Evolutionary conservation across 2,797 vertebrate species (phyloP).

Genomic region (Atherinosoma microstoma): DNA sequence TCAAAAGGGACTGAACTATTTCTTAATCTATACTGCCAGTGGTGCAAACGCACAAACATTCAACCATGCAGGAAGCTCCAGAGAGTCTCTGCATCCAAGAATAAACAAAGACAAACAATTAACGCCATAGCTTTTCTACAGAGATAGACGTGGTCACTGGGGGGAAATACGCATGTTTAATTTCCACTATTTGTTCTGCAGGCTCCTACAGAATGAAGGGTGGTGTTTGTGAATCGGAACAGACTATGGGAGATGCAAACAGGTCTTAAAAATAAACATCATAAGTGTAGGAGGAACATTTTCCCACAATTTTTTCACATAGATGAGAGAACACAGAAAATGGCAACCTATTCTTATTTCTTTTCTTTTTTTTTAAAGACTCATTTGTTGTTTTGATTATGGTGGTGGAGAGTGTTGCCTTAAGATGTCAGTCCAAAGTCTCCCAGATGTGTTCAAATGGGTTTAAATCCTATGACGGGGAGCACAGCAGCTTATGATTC

Average conservation of each 20-base stretch:
- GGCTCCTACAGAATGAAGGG: slow-evolving; percentile 34
- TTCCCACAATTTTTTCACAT: slow-evolving; percentile 75
- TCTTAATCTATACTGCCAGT: background rate
- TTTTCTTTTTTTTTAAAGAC: background rate
- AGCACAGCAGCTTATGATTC: background rate
- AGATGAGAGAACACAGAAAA: slow-evolving; percentile 40
- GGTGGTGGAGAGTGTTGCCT: background rate
- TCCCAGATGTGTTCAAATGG: background rate
- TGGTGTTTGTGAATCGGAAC: slow-evolving; percentile 42
- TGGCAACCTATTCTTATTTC: background rate
- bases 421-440: background rate
- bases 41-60: slow-evolving; percentile 12
- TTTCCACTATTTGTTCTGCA: slow-evolving; percentile 80
- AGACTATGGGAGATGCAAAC: slow-evolving; percentile 59
- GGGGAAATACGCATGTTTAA: slow-evolving; percentile 52
- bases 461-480: background rate
- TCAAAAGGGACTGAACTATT: slow-evolving; percentile 8
- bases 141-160: slow-evolving; percentile 41
- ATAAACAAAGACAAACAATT: slow-evolving; percentile 58
- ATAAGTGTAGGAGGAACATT: slow-evolving; percentile 21
- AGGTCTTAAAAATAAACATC: slow-evolving; percentile 51
- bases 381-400: background rate
- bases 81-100: slow-evolving; percentile 11
- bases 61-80: slow-evolving; percentile 20
- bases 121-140: slow-evolving; percentile 48